Percentiles rank a stretch among this genome's conserved stretches.
phyloP scores from a whole-genome alignment of 2,113 vertebrate species.

The Sylvia atricapilla region DNA sequence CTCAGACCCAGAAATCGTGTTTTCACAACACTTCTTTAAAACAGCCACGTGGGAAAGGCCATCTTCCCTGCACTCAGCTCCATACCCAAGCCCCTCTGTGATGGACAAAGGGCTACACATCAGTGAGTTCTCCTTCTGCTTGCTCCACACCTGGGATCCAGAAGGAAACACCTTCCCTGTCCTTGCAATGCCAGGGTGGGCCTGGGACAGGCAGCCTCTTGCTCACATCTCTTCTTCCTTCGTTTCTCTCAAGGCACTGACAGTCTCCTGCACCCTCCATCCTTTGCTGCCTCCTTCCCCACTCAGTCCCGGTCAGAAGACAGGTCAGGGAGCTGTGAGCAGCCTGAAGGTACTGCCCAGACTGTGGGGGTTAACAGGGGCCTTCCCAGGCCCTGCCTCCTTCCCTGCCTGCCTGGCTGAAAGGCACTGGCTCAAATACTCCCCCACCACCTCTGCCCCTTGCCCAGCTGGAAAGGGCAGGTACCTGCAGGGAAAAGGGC shows the following conservation, averaged over 20 bases:
- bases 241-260: background rate
- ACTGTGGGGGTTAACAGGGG: background rate
- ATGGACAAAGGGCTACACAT: background rate
- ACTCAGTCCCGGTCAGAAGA: background rate
- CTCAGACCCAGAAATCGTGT: background rate
- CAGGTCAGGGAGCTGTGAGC: background rate
- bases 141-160: background rate
- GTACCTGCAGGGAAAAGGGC: slow-evolving; percentile 93
- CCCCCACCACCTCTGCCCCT: background rate
- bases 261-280: background rate
- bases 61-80: background rate
- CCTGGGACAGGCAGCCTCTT: background rate
- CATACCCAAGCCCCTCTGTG: background rate
- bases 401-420: background rate
- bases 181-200: background rate
- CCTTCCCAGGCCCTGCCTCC: background rate
- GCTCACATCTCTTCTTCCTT: background rate
- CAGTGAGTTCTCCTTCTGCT: background rate
- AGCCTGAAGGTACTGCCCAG: background rate
- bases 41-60: background rate
- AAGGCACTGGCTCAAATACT: background rate
- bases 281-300: background rate
- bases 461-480: background rate
- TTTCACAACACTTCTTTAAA: background rate
- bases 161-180: background rate